Evolutionary conservation across 2,888 invertebrate genomes (phyloP), one percentile per base, ranked within the genome.

Genomic region (Epinotia bilunana): DNA sequence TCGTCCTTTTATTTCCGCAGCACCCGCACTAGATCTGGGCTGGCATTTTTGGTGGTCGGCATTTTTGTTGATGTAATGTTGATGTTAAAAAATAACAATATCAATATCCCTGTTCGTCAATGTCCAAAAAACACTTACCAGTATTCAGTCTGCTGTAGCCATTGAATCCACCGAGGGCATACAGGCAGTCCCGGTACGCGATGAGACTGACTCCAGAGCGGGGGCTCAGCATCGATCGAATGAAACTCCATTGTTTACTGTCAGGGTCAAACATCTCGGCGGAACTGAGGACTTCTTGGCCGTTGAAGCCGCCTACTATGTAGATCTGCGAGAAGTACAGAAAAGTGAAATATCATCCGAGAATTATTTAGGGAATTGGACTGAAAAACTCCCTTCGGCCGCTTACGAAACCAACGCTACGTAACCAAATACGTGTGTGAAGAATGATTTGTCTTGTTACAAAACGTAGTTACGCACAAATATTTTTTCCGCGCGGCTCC

Each of bases 111-210:
- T 49, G 23, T 13, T 23, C n/a, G 4, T 4, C 18, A 9, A 12
- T 9, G 28, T 16, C 49, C 16, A n/a, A n/a, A 39, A 3, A 11
- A 6, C 12, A 79, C 83, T 89, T 88, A 93, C 96, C 97, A 68
- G 96, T 96, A 78, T 95, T 95, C 7, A 97, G 92, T 63, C 97
- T 90, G 49, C 94, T 95, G 79, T 95, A 95, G 3, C 97, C 98
- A 84, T 97, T 96, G 88, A 97, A 98, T 1, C 98, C 98, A 0
- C 98, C 98, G 2, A 98, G 94, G 0, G 97, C 97, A 82, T 97
- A 97, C 5, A 98, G 86, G 58, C 95, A 95, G 79, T 95, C 95
- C 53, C 95, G 90, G 83, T 95, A 96, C 1, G 96, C 95, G 23
- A 97, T 95, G 12, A 97, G 91, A 69, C 96, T 96, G 68, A 97